Percentiles rank a stretch among this genome's conserved stretches.
phyloP scores from a whole-genome alignment of 2,797 vertebrate species.

The Nannoperca obscura region DNA sequence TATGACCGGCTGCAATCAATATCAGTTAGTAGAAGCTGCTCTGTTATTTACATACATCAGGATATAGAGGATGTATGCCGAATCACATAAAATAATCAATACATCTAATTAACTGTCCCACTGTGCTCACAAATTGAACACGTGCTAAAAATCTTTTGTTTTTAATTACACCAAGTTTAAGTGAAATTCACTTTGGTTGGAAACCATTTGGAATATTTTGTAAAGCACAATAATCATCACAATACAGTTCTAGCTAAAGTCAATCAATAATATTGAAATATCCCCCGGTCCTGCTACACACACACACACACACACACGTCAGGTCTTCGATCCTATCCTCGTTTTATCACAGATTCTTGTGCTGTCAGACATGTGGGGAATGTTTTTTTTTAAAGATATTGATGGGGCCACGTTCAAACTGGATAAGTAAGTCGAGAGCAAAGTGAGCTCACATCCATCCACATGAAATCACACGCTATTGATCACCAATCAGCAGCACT shows the following conservation, averaged over 20 bases:
- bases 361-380: background rate
- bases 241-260: no score
- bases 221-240: no score
- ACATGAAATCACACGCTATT: background rate
- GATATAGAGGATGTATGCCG: background rate
- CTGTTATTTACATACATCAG: background rate
- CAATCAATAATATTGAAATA: no score
- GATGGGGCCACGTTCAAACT: background rate
- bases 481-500: conserved; percentile 30
- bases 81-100: no score
- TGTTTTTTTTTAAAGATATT: background rate
- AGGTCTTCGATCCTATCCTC: background rate
- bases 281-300: no score
- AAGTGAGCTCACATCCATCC: background rate
- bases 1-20: background rate
- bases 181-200: background rate
- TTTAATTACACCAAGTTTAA: background rate
- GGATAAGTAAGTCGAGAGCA: background rate
- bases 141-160: no score
- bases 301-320: no score
- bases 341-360: no score
- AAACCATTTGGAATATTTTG: no score
- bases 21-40: no score
- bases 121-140: no score
- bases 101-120: no score